Conservation (phyloP, 2,113 vertebrate species). For the Propithecus coquereli region DNA sequence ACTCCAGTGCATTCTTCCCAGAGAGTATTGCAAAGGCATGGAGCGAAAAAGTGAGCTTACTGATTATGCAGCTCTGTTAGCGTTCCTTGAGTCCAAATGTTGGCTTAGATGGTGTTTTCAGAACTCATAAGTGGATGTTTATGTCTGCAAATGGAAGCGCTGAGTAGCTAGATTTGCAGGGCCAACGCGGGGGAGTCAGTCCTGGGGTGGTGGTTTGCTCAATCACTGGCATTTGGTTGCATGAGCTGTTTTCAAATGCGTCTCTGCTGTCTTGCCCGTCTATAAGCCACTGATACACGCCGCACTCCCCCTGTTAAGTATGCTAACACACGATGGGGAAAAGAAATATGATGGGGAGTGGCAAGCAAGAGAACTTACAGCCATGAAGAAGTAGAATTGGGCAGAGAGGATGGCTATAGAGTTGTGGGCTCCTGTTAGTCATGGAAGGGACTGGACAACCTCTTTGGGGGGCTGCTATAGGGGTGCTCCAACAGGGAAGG, state of each 20-base stretch:
- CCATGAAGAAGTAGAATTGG: not conserved
- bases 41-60: conserved; percentile 35
- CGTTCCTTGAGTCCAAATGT: not conserved
- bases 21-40: not conserved
- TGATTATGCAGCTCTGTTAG: conserved; percentile 27
- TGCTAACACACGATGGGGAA: not conserved
- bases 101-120: conserved; percentile 42
- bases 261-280: not conserved
- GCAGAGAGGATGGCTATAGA: not conserved
- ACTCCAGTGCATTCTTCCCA: not conserved
- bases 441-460: not conserved
- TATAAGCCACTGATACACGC: not conserved
- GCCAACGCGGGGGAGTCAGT: not conserved
- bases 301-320: not conserved
- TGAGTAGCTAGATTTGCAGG: conserved; percentile 25
- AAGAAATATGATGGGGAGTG: not conserved
- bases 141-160: conserved; percentile 20
- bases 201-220: not conserved
- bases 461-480: not conserved
- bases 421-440: not conserved
- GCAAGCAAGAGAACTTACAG: not conserved
- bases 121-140: conserved; percentile 44
- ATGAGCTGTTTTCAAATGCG: conserved; percentile 1
- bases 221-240: not conserved
- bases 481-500: too few species aligned